Conservation (phyloP, 2,797 vertebrate genomes). For the Esox lucius region DNA sequence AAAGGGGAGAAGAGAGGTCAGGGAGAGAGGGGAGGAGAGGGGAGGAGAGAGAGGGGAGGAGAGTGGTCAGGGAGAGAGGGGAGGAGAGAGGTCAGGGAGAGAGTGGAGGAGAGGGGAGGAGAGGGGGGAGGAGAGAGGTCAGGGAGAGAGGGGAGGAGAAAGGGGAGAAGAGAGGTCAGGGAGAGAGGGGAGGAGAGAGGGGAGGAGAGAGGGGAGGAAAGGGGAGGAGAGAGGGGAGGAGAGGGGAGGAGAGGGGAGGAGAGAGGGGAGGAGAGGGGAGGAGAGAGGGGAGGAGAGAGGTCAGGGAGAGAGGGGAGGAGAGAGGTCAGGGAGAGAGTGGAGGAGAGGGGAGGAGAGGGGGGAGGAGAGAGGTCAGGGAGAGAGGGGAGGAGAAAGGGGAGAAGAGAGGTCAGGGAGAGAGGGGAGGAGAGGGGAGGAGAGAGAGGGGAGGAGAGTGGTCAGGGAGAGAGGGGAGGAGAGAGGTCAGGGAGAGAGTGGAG, state of each 20-base stretch:
- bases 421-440: constrained; percentile 24
- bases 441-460: constrained; percentile 54
- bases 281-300: constrained; percentile 50
- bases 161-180: no score
- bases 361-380: constrained; percentile 21
- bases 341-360: constrained; percentile 43
- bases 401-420: no score
- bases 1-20: no score
- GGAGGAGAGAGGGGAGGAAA: constrained; percentile 45
- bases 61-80: constrained; percentile 17
- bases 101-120: constrained; percentile 49
- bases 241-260: constrained; percentile 48
- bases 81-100: constrained; percentile 22
- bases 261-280: constrained; percentile 16
- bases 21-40: constrained; percentile 9
- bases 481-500: no score
- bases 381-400: constrained; percentile 51
- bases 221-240: constrained; percentile 34
- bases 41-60: constrained; percentile 50
- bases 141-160: constrained; percentile 48
- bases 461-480: constrained; percentile 9
- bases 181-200: constrained; percentile 10
- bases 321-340: no score
- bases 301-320: constrained; percentile 11
- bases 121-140: constrained; percentile 13